phyloP scores from a whole-genome alignment of 2,797 vertebrate species.

The Amblyraja radiata region DNA sequence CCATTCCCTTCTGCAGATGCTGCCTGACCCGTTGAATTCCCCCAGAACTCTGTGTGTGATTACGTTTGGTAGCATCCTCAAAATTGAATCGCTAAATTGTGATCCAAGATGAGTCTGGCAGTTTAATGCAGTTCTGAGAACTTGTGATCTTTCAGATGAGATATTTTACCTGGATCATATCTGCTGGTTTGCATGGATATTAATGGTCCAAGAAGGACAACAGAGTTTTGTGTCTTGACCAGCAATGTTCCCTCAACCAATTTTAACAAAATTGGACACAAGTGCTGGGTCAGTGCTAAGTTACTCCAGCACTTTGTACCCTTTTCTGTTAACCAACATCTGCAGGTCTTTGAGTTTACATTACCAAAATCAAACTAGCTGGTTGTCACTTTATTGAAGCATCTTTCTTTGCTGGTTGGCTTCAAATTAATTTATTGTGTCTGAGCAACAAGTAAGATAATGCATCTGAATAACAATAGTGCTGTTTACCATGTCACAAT shows the following conservation, averaged over 20 bases:
- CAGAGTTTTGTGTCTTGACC: neutral
- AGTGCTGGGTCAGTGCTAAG: too few species aligned
- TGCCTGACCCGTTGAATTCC: too few species aligned
- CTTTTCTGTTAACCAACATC: too few species aligned
- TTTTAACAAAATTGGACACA: neutral
- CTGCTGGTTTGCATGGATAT: neutral
- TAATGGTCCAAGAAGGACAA: neutral
- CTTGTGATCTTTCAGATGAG: neutral
- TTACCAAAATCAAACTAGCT: neutral
- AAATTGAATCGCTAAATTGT: neutral
- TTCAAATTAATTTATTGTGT: neutral
- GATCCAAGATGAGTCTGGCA: neutral
- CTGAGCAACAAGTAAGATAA: too few species aligned
- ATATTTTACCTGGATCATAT: too few species aligned
- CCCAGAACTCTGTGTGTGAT: neutral
- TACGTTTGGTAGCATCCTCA: neutral
- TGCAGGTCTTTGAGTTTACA: too few species aligned
- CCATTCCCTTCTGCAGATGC: too few species aligned
- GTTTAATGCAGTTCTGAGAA: neutral
- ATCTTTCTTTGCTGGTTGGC: neutral
- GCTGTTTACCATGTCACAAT: neutral
- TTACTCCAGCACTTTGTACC: too few species aligned
- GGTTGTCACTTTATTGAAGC: neutral
- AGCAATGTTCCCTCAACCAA: neutral
- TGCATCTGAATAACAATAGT: too few species aligned